Percentiles rank a stretch among this genome's conserved stretches.
Evolutionary conservation across 2,797 vertebrate genomes (phyloP).

Genomic region (Diceros bicornis): DNA sequence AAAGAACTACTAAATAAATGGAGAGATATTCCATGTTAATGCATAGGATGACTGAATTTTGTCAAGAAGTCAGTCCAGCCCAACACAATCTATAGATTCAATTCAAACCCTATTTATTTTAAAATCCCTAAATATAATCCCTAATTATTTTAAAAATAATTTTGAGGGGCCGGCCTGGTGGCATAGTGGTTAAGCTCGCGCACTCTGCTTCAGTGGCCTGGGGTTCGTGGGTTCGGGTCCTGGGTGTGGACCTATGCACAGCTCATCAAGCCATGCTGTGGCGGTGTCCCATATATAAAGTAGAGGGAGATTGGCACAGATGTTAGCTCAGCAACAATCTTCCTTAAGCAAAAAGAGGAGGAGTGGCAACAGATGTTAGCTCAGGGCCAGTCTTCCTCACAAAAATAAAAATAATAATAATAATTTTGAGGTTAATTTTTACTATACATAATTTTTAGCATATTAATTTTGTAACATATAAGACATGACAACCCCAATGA

Average conservation of each 20-base stretch:
- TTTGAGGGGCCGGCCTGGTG: background rate
- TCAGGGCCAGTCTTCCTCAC: too few relatives aligned
- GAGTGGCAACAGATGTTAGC: too few relatives aligned
- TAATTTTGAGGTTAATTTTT: slow-evolving; percentile 2
- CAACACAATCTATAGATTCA: background rate
- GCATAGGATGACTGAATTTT: background rate
- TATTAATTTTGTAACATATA: background rate
- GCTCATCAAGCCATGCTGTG: too few relatives aligned
- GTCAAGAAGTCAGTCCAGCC: background rate
- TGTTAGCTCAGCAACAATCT: too few relatives aligned
- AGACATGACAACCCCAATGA: background rate
- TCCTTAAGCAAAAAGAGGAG: too few relatives aligned
- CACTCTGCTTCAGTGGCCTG: too few relatives aligned
- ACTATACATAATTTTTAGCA: background rate
- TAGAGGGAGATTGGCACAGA: too few relatives aligned
- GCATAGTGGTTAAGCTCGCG: too few relatives aligned
- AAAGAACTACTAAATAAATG: background rate
- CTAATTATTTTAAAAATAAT: background rate
- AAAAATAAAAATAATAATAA: background rate
- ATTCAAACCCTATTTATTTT: background rate
- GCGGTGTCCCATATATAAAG: too few relatives aligned
- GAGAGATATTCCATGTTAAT: background rate
- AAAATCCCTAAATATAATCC: too few relatives aligned
- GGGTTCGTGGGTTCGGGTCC: too few relatives aligned
- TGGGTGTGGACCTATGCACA: too few relatives aligned